Evolutionary conservation across 2,797 vertebrate genomes (phyloP).

Genomic region (Gymnoscopelus braueri): DNA sequence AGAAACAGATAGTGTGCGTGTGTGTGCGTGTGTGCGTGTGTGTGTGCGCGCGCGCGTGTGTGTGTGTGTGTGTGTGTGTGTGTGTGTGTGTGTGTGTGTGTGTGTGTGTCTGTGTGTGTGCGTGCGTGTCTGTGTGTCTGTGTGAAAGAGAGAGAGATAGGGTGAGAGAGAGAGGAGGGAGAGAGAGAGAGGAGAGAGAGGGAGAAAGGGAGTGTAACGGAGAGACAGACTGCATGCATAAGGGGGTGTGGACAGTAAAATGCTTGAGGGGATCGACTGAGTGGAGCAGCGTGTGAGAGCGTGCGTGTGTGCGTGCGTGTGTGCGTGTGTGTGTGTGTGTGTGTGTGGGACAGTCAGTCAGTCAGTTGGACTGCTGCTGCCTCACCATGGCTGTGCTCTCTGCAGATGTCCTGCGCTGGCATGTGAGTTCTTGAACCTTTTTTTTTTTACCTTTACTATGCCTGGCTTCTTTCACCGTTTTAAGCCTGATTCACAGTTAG

Average conservation of each 20-base stretch:
- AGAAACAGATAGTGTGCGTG: conserved; percentile 65
- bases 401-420: conserved; percentile 82
- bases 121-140: conserved; percentile 3
- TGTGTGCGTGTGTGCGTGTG: conserved; percentile 29
- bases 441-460: conserved; percentile 4
- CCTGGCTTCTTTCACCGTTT: too few relatives aligned
- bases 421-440: conserved; percentile 75
- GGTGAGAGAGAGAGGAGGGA: too few relatives aligned
- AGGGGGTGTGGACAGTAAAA: conserved; percentile 77
- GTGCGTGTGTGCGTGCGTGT: conserved; percentile 25
- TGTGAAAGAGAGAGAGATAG: too few relatives aligned
- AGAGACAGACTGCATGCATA: conserved; percentile 43
- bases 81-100: conserved; percentile 7
- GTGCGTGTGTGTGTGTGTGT: conserved; percentile 18
- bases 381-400: conserved; percentile 85
- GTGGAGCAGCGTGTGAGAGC: conserved; percentile 34
- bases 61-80: conserved; percentile 12
- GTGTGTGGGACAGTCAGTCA: conserved; percentile 54
- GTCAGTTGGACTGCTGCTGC: conserved; percentile 73
- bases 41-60: conserved; percentile 23
- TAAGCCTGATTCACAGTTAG: not conserved
- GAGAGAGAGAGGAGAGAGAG: too few relatives aligned
- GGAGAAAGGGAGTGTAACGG: not conserved
- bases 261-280: conserved; percentile 59
- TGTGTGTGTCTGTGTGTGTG: not conserved